Evolutionary conservation across 2,797 vertebrate genomes (phyloP).

Genomic region (Betta splendens): DNA sequence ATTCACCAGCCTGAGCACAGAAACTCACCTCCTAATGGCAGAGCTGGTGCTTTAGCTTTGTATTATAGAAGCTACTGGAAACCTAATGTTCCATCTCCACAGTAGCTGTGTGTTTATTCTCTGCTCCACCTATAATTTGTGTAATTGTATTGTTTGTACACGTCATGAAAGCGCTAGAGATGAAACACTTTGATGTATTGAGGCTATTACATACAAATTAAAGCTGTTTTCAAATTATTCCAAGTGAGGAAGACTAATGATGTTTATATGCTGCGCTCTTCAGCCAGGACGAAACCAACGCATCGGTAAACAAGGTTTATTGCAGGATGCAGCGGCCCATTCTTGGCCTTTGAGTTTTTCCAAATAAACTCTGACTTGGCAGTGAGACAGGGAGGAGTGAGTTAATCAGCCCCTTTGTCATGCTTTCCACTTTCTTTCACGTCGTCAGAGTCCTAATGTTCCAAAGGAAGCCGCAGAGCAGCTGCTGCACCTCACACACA

Average conservation of each 20-base stretch:
- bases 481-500: slow-evolving; percentile 89
- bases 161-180: not conserved
- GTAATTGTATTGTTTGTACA: not conserved
- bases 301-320: not conserved
- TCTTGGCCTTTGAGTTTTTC: not conserved
- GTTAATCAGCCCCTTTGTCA: not conserved
- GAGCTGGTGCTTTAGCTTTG: too few species aligned
- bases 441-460: slow-evolving; percentile 87
- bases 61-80: not conserved
- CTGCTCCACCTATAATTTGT: not conserved
- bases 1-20: too few species aligned
- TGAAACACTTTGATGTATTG: not conserved
- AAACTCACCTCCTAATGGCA: too few species aligned
- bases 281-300: not conserved
- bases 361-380: slow-evolving; percentile 1
- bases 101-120: too few species aligned
- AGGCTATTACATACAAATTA: not conserved
- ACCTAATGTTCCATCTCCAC: not conserved
- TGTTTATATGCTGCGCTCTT: not conserved
- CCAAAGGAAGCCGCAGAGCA: slow-evolving; percentile 87
- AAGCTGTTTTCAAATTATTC: not conserved
- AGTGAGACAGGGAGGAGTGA: slow-evolving; percentile 2
- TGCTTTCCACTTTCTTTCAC: not conserved
- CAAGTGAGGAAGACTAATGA: not conserved
- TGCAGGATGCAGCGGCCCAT: not conserved